Percentiles rank a stretch among this genome's conserved stretches.
Evolutionary conservation across 2,113 vertebrate genomes (phyloP).

Genomic region (Oenanthe oenanthe): DNA sequence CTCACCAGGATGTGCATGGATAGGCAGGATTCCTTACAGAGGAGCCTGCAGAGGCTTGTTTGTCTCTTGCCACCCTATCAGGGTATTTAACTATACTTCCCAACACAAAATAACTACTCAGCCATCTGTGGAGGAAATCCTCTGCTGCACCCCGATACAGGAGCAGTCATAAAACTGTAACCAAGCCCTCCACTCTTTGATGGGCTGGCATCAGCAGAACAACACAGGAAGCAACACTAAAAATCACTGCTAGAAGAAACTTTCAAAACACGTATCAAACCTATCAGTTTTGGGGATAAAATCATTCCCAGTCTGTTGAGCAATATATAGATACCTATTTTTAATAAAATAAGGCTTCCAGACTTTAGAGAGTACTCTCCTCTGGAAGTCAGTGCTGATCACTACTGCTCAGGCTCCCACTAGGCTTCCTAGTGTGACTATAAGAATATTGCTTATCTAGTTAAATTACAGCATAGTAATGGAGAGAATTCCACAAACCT

Average conservation of each 20-base stretch:
- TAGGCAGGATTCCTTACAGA: neutral
- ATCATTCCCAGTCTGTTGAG: neutral
- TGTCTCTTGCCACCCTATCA: neutral
- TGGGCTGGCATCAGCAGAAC: neutral
- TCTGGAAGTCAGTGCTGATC: neutral
- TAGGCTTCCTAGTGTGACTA: neutral
- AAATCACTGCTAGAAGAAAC: neutral
- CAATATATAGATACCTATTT: neutral
- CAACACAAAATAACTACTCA: neutral
- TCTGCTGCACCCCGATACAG: neutral
- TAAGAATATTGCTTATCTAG: neutral
- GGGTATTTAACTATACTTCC: neutral
- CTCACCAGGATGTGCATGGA: accelerated
- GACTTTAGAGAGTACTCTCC: neutral
- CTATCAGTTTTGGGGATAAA: neutral
- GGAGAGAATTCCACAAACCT: neutral
- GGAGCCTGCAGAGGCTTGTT: neutral
- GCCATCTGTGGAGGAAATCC: neutral
- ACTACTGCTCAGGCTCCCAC: neutral
- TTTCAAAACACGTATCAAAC: neutral
- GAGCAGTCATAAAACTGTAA: neutral
- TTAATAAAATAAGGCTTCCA: neutral
- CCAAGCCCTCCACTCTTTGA: neutral
- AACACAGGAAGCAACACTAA: neutral
- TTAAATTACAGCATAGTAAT: neutral